Evolutionary conservation across 1,140 invertebrate species (phyloP).

Genomic region (Lordiphosa clarofinis): DNA sequence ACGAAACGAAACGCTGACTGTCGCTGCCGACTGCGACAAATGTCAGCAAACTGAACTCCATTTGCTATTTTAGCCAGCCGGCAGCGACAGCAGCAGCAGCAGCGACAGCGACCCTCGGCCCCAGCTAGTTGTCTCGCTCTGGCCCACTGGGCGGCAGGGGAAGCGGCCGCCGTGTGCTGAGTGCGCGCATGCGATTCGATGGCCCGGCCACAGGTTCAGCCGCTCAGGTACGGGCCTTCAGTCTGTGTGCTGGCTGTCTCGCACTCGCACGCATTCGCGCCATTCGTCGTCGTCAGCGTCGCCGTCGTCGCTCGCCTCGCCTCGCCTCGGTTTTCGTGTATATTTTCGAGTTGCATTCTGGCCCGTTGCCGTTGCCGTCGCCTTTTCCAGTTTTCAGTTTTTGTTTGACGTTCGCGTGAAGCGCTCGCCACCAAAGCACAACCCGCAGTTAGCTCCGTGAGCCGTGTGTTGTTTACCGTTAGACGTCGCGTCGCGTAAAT

Average conservation of each 20-base stretch:
- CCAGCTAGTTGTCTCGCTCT: slow-evolving; percentile 42
- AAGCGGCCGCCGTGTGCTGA: slow-evolving; percentile 4
- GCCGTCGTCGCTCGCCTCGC: slow-evolving; percentile 29
- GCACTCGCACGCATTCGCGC: slow-evolving; percentile 45
- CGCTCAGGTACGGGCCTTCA: slow-evolving; percentile 41
- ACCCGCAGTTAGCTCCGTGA: background rate
- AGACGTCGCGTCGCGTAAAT: background rate
- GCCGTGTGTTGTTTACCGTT: slow-evolving; percentile 24
- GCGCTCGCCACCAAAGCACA: slow-evolving; percentile 33
- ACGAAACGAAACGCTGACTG: slow-evolving; percentile 24
- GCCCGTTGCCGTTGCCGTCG: slow-evolving; percentile 39
- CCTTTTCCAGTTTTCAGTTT: slow-evolving; percentile 66
- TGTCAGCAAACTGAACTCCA: slow-evolving; percentile 73
- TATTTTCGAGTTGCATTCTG: slow-evolving; percentile 15
- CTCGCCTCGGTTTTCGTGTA: slow-evolving; percentile 12
- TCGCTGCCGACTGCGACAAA: slow-evolving; percentile 53
- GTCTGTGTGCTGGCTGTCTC: slow-evolving; percentile 37
- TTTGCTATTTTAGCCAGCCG: slow-evolving; percentile 57
- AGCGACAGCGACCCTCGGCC: background rate
- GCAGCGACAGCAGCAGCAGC: slow-evolving; percentile 7
- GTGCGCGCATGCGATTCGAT: slow-evolving; percentile 60
- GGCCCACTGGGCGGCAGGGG: background rate
- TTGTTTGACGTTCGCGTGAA: slow-evolving; percentile 70
- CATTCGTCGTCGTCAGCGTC: slow-evolving; percentile 42
- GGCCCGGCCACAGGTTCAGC: slow-evolving; percentile 22